Base-by-base conservation (phyloP, 2,888 invertebrate genomes). In the Graphium colonna region DNA sequence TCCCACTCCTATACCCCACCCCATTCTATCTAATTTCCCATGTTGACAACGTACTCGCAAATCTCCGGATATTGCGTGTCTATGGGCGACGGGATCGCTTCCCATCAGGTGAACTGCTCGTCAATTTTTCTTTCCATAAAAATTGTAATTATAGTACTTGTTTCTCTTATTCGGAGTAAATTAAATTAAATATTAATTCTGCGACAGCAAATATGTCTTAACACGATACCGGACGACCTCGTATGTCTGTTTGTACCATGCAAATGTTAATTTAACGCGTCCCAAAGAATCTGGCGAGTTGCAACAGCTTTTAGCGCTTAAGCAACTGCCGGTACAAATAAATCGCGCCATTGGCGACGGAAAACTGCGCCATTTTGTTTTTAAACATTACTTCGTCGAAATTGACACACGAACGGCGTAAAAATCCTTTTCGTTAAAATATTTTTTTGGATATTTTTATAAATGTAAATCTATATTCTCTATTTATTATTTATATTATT, bases 251-350 rank as follows among this genome's bases (percentile, higher is more conserved):
- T 79, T 77, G 79, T 70, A 65, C 61, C 73, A 73, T 61, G 68
- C 75, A 79, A 82, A 82, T 71, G 62, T 71, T 71, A 55, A 66
- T 69, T 61, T 60, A 69, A 56, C 62, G 63, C 64, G 65, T 70
- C 64, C 67, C 67, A 62, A 68, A 73, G 21, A 63, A 65, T 65
- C 55, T 51, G 50, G 49, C 64, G 60, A 64, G 64, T 55, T 67
- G 68, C 64, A 69, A 71, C 68, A 64, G 73, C 75, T 82, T 77
- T 80, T 75, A 79, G 73, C 75, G 65, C 71, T 79, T 74, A 60
- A 62, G 71, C 69, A 73, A 75, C 68, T 61, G 54, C 52, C 56
- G 43, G 40, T 43, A 51, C 43, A 58, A 65, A 65, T 60, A 59
- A 55, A 59, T 60, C 62, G 55, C 49, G 52, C 53, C 63, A 59